Evolutionary conservation across 2,888 invertebrate genomes (phyloP).

Genomic region (Cephus runcator): DNA sequence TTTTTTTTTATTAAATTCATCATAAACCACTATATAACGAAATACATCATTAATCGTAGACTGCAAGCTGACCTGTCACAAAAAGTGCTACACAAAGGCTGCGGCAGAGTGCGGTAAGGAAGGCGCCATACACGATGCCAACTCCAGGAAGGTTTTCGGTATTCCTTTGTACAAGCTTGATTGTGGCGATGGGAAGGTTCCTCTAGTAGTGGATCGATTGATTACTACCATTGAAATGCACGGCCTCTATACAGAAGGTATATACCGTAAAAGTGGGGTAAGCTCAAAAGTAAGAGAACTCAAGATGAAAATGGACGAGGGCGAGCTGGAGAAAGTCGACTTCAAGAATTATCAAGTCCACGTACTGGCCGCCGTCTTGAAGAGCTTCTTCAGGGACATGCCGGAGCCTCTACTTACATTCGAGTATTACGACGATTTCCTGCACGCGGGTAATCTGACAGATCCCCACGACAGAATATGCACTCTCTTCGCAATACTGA

Average conservation of each 20-base stretch:
- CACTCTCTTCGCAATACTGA: constrained; percentile 86
- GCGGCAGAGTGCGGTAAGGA: constrained; percentile 70
- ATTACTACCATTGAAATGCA: constrained; percentile 91
- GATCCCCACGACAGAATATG: constrained; percentile 85
- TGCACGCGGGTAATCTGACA: constrained; percentile 86
- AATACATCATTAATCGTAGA: constrained; percentile 57
- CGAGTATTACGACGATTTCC: constrained; percentile 94
- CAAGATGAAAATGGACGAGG: constrained; percentile 79
- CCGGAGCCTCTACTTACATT: constrained; percentile 93
- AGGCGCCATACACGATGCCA: constrained; percentile 63
- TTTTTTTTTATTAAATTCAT: constrained; percentile 69
- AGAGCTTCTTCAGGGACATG: constrained; percentile 90
- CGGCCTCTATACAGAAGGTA: constrained; percentile 91
- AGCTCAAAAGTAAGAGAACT: constrained; percentile 85
- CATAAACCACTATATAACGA: background rate
- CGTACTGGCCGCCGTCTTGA: constrained; percentile 89
- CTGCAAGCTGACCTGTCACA: constrained; percentile 94
- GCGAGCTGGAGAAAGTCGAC: constrained; percentile 76
- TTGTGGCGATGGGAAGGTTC: constrained; percentile 82
- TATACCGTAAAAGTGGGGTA: constrained; percentile 92
- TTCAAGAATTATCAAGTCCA: constrained; percentile 88
- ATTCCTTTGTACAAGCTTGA: constrained; percentile 80
- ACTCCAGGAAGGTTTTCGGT: constrained; percentile 79
- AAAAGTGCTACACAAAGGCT: constrained; percentile 89
- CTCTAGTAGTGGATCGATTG: constrained; percentile 87